Conservation (phyloP, 1,140 invertebrate genomes). For the Halyomorpha halys region DNA sequence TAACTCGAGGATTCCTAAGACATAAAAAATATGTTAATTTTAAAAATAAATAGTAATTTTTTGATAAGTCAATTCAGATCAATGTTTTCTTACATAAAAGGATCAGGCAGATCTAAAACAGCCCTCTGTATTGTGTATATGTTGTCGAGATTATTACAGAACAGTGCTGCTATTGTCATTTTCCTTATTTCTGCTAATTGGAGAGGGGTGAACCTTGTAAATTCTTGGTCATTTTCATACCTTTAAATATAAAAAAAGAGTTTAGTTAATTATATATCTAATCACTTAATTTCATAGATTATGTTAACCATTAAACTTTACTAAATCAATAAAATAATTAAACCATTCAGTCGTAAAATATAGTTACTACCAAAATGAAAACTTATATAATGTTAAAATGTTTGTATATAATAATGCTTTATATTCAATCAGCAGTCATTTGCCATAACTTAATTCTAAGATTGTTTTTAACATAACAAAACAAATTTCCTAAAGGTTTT, state of each 20-base stretch:
- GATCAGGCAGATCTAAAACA: conserved; percentile 79
- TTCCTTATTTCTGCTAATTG: conserved; percentile 89
- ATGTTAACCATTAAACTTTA: background rate
- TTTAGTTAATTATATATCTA: background rate
- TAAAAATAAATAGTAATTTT: background rate
- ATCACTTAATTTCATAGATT: background rate
- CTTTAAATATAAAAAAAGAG: conserved; percentile 37
- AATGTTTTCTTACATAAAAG: conserved; percentile 62
- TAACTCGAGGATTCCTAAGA: conserved; percentile 42
- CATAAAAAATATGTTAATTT: background rate
- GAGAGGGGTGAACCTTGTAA: conserved; percentile 71
- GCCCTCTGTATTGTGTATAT: conserved; percentile 76
- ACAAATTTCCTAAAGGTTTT: too few species aligned
- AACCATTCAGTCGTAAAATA: too few species aligned
- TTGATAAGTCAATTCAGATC: background rate
- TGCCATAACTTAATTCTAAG: too few species aligned
- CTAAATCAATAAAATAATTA: too few species aligned
- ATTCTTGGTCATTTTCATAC: conserved; percentile 82
- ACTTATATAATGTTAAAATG: too few species aligned
- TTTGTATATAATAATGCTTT: too few species aligned
- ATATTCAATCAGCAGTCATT: too few species aligned
- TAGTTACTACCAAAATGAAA: too few species aligned
- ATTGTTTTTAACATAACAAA: too few species aligned
- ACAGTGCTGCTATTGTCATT: conserved; percentile 73
- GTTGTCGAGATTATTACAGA: conserved; percentile 89